phyloP scores from a whole-genome alignment of 2,888 invertebrate species.

The Leucoptera coffeella region DNA sequence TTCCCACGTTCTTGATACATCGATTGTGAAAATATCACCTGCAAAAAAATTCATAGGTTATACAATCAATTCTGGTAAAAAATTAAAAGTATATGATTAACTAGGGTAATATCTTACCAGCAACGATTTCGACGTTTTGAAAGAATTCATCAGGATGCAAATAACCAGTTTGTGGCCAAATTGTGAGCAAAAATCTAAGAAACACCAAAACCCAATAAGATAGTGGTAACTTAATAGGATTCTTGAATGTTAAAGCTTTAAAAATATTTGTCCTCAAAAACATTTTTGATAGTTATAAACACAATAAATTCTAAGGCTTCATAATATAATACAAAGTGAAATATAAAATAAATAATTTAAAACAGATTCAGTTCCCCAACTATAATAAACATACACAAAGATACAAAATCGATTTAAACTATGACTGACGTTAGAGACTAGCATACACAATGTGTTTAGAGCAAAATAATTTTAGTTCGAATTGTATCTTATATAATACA shows the following conservation, averaged over 20 bases:
- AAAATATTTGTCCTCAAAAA: conserved; percentile 28
- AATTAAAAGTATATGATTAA: not conserved
- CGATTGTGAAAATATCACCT: conserved; percentile 80
- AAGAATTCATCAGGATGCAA: conserved; percentile 97
- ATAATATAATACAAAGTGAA: no score
- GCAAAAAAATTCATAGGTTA: conserved; percentile 14
- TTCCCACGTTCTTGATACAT: conserved; percentile 82
- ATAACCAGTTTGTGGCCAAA: conserved; percentile 81
- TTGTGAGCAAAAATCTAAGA: conserved; percentile 62
- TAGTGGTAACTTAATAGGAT: conserved; percentile 25
- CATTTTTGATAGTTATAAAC: conserved; percentile 12
- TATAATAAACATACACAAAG: no score
- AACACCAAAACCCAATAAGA: conserved; percentile 60
- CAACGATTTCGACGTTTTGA: conserved; percentile 84
- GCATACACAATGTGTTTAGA: no score
- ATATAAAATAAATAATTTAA: no score
- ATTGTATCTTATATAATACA: no score
- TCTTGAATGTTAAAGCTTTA: conserved; percentile 31
- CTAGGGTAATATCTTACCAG: conserved; percentile 54
- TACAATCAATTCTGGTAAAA: not conserved
- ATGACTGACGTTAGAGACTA: no score
- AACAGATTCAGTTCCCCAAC: no score
- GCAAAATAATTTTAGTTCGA: no score
- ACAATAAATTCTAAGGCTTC: no score
- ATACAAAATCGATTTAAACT: no score